Evolutionary conservation across 2,797 vertebrate genomes (phyloP).

Genomic region (Cuculus canorus): DNA sequence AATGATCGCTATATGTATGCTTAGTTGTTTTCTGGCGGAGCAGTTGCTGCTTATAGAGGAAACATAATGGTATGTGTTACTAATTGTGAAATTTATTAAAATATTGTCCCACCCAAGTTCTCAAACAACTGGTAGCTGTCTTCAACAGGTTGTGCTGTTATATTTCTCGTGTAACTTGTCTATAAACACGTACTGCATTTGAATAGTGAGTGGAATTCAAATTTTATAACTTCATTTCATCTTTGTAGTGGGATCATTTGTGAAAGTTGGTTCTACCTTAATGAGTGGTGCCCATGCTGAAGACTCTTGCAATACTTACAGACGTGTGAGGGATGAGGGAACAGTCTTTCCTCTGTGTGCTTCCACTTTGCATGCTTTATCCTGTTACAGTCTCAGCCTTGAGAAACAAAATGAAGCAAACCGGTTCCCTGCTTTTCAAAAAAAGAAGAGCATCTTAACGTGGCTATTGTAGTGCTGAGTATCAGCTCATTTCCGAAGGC

Average conservation of each 20-base stretch:
- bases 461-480: neutral
- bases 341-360: neutral
- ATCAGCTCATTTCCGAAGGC: neutral
- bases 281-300: neutral
- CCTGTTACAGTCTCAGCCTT: neutral
- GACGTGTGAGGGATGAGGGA: neutral
- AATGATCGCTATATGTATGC: neutral
- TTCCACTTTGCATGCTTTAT: neutral
- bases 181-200: constrained; percentile 10
- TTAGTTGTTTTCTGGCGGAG: neutral
- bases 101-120: neutral
- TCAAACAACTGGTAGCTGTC: neutral
- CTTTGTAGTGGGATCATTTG: constrained; percentile 8
- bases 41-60: neutral
- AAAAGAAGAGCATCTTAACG: neutral
- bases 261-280: neutral
- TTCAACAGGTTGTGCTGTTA: constrained; percentile 19
- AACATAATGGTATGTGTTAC: neutral
- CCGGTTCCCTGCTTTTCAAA: neutral
- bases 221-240: neutral
- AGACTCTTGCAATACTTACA: neutral
- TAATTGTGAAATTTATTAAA: neutral
- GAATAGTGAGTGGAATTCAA: constrained; percentile 55
- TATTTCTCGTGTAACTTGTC: constrained; percentile 49
- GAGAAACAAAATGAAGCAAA: neutral